Evolutionary conservation across 2,113 vertebrate genomes (phyloP).

Genomic region (Leucosticte australis): DNA sequence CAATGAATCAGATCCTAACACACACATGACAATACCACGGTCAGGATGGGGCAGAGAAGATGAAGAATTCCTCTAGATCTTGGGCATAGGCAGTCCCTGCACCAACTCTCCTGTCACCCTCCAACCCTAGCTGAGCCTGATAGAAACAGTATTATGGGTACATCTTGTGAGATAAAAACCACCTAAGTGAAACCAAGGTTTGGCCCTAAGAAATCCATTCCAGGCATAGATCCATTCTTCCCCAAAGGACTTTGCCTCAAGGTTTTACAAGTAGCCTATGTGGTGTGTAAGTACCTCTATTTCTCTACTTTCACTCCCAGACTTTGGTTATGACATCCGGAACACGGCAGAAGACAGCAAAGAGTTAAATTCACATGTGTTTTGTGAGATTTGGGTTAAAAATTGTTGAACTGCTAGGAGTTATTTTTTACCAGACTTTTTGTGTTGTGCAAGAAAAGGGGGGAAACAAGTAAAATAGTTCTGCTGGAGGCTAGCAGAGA

Average conservation of each 20-base stretch:
- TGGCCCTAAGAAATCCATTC: neutral
- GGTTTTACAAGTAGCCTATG: neutral
- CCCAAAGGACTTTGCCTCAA: neutral
- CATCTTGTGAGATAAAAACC: rapidly evolving
- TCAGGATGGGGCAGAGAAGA: neutral
- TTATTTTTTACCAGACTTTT: neutral
- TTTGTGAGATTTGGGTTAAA: neutral
- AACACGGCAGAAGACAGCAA: neutral
- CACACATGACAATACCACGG: too few species aligned
- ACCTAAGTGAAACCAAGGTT: neutral
- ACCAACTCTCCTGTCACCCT: neutral
- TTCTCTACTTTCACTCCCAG: neutral
- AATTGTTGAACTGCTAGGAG: neutral
- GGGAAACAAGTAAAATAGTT: neutral
- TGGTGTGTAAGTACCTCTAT: neutral
- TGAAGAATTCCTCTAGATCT: neutral
- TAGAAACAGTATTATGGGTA: rapidly evolving
- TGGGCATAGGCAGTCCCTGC: neutral
- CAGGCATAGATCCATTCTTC: neutral
- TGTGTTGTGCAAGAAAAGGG: neutral
- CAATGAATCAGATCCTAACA: neutral
- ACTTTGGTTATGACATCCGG: neutral
- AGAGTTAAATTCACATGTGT: neutral
- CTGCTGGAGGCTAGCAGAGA: neutral
- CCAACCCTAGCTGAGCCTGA: neutral